Conservation (phyloP, 92 coral and sea anemone genomes). For the Palythoa grandiflora region DNA sequence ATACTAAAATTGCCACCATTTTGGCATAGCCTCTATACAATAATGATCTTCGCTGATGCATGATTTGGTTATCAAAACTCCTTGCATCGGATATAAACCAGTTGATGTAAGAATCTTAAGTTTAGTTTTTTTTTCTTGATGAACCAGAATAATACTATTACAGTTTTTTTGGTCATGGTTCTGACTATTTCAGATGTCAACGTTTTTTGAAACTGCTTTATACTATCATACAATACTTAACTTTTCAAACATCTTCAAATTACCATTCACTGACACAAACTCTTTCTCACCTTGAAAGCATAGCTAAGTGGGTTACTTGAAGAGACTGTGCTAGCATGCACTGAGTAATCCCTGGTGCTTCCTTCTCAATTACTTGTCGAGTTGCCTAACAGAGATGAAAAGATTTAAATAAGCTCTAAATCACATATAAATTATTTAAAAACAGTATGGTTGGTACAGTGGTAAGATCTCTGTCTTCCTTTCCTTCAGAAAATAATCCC, state of each 20-base stretch:
- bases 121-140: no score
- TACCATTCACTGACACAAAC: neutral
- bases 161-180: no score
- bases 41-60: no score
- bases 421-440: neutral
- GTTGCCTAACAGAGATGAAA: slow-evolving; percentile 68
- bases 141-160: no score
- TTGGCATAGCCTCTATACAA: neutral
- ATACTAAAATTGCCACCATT: no score
- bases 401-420: neutral
- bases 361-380: slow-evolving; percentile 74
- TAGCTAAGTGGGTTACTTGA: slow-evolving; percentile 93
- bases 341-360: slow-evolving; percentile 88
- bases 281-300: slow-evolving; percentile 80
- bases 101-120: no score
- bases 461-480: neutral
- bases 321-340: slow-evolving; percentile 86
- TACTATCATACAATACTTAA: neutral
- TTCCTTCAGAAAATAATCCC: no score
- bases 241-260: neutral
- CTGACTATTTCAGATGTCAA: no score
- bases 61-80: no score
- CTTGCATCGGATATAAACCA: no score
- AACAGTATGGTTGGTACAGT: neutral
- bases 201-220: no score